Conservation (phyloP, 1,140 invertebrate species). For the Sinonovacula constricta region DNA sequence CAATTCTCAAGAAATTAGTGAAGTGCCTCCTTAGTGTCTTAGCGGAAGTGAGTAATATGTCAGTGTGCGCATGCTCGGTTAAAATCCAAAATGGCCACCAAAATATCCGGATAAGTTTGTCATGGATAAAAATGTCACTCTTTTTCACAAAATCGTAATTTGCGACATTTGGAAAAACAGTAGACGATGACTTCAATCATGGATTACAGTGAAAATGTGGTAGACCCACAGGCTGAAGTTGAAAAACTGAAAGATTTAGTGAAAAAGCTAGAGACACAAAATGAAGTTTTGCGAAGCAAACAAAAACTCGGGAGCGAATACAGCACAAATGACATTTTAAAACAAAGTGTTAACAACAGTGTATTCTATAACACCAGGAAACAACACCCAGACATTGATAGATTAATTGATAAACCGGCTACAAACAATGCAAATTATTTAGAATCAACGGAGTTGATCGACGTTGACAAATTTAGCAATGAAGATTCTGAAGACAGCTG, state of each 20-base stretch:
- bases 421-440: slow-evolving; percentile 60
- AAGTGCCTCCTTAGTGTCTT: too few species aligned
- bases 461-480: slow-evolving; percentile 64
- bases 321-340: slow-evolving; percentile 30
- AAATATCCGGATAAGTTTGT: too few species aligned
- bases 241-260: slow-evolving; percentile 78
- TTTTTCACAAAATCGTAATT: too few species aligned
- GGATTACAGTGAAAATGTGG: slow-evolving; percentile 40
- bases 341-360: slow-evolving; percentile 41
- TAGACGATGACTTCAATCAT: slow-evolving; percentile 39
- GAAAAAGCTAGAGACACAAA: slow-evolving; percentile 78
- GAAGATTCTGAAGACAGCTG: slow-evolving; percentile 74
- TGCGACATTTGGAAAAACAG: too few species aligned
- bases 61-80: too few species aligned
- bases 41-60: too few species aligned
- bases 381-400: too few species aligned
- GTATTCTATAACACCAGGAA: slow-evolving; percentile 45
- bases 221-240: slow-evolving; percentile 78
- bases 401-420: slow-evolving; percentile 49
- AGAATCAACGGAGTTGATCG: slow-evolving; percentile 67
- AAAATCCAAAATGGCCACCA: too few species aligned
- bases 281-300: slow-evolving; percentile 76
- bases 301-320: slow-evolving; percentile 63
- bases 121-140: too few species aligned
- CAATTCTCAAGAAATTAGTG: too few species aligned